phyloP scores from a whole-genome alignment of 2,113 vertebrate genomes.

The Paramormyrops kingsleyae region DNA sequence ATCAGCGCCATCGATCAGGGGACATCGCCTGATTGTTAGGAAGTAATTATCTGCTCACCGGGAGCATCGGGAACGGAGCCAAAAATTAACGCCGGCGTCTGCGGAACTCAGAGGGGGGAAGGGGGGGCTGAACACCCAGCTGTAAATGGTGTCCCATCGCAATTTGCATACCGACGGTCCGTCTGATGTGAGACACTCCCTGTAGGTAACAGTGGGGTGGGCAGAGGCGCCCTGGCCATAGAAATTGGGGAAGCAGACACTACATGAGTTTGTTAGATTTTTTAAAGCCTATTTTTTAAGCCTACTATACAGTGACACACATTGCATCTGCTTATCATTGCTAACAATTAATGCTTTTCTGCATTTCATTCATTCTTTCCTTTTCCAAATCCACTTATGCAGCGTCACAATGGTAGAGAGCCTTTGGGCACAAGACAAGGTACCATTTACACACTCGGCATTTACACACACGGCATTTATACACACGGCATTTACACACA shows the following conservation, averaged over 20 bases:
- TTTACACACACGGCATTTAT: no score
- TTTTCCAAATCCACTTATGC: background rate
- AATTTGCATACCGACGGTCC: background rate
- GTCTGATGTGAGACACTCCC: background rate
- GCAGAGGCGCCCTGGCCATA: background rate
- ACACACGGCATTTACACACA: background rate
- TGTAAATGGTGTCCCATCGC: background rate
- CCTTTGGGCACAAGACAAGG: background rate
- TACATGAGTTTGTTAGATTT: background rate
- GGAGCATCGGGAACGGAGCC: background rate
- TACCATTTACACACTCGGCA: no score
- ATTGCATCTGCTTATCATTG: background rate
- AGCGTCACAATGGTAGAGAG: background rate
- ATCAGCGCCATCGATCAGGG: constrained; percentile 14
- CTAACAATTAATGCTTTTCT: background rate
- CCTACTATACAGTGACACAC: background rate
- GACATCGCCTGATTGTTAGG: constrained; percentile 2
- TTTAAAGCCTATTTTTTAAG: background rate
- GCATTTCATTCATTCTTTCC: background rate
- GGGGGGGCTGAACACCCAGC: background rate
- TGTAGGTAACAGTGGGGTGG: background rate
- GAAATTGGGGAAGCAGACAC: background rate
- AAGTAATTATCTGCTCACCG: constrained; percentile 2
- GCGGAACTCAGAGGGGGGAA: background rate
- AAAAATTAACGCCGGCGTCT: background rate